Conservation (phyloP, 1,140 invertebrate species). For the Chironomus tepperi region DNA sequence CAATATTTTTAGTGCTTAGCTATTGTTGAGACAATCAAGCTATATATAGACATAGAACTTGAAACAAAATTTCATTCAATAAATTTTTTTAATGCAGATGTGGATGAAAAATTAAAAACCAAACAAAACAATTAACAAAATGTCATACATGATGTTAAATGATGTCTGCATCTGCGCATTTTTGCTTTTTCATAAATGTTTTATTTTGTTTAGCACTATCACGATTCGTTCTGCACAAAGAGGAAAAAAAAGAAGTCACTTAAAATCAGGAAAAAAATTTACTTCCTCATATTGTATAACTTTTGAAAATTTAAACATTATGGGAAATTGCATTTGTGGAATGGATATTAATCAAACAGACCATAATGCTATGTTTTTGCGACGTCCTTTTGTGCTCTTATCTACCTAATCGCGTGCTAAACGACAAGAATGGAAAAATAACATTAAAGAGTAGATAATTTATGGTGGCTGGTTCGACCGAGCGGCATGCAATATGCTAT, state of each 20-base stretch:
- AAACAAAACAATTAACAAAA: not conserved
- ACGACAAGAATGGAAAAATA: constrained; percentile 7
- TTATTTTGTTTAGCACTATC: not conserved
- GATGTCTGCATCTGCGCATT: constrained; percentile 5
- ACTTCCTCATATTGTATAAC: too few relatives aligned
- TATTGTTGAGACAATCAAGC: not conserved
- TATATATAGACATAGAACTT: too few relatives aligned
- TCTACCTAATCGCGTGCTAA: constrained; percentile 1
- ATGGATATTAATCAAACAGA: not conserved
- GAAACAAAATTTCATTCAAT: not conserved
- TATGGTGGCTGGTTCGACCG: not conserved
- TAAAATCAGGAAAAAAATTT: not conserved
- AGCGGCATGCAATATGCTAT: not conserved
- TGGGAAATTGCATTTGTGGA: too few relatives aligned
- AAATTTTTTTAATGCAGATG: too few relatives aligned
- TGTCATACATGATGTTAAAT: not conserved
- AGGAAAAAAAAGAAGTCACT: not conserved
- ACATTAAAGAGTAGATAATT: not conserved
- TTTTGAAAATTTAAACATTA: too few relatives aligned
- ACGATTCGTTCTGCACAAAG: not conserved
- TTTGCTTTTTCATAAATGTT: not conserved
- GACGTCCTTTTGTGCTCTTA: not conserved
- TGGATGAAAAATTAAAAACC: too few relatives aligned
- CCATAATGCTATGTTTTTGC: not conserved
- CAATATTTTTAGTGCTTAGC: not conserved